A percentile compares a stretch with the other conserved stretches of the same genome.
Conservation (phyloP, 2,113 vertebrate genomes). For the Sciurus niger region DNA sequence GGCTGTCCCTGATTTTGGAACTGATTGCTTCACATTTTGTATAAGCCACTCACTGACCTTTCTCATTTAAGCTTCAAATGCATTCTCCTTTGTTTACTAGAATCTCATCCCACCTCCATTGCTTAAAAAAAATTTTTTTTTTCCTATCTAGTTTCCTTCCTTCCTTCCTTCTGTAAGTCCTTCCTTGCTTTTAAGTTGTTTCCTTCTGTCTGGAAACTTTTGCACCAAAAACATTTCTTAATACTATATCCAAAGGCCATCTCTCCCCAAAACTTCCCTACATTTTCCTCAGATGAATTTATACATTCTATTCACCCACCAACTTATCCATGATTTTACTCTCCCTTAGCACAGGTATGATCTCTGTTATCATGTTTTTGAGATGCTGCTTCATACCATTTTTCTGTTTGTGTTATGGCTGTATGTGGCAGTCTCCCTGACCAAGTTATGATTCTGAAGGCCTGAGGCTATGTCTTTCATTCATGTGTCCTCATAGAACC, state of each 20-base stretch:
- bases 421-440: neutral
- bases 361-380: neutral
- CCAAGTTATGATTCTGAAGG: neutral
- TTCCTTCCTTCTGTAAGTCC: neutral
- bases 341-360: neutral
- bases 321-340: neutral
- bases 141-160: neutral
- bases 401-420: neutral
- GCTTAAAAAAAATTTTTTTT: neutral
- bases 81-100: no score
- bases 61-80: neutral
- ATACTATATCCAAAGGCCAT: neutral
- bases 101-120: neutral
- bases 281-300: neutral
- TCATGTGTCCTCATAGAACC: neutral
- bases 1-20: neutral
- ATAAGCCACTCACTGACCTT: neutral
- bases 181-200: neutral
- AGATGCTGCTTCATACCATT: neutral
- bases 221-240: neutral
- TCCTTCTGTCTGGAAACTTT: slow-evolving; percentile 15
- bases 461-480: neutral
- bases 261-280: neutral
- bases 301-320: neutral
- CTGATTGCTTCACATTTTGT: neutral